A percentile compares a stretch with the other conserved stretches of the same genome.
Conservation (phyloP, 2,113 vertebrate genomes). For the Trinectes maculatus region DNA sequence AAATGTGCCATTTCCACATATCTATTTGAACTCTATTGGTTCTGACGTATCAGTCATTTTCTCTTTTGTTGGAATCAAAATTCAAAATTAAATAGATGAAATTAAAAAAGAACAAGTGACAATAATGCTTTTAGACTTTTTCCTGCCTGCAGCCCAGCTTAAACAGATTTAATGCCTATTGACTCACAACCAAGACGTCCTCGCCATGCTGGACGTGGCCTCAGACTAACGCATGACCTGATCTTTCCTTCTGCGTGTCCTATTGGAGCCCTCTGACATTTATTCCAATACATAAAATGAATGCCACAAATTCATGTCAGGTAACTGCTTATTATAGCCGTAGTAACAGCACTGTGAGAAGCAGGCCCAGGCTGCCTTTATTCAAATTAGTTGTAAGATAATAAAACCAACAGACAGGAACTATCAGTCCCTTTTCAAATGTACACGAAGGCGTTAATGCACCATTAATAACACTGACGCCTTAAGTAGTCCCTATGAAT, state of each 20-base stretch:
- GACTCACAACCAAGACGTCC: conserved; percentile 8
- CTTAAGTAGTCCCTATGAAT: not conserved
- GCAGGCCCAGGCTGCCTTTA: not conserved
- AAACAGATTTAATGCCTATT: not conserved
- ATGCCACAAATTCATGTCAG: conserved; percentile 16
- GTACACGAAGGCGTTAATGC: not conserved
- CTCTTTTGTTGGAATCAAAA: not conserved
- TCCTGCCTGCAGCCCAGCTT: not conserved
- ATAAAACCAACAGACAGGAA: not conserved
- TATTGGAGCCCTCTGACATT: conserved; percentile 17
- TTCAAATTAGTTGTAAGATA: conserved; percentile 8
- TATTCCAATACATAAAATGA: not conserved
- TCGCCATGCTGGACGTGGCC: conserved; percentile 16
- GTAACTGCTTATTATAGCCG: conserved; percentile 12
- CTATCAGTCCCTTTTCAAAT: not conserved
- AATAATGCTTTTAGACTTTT: not conserved
- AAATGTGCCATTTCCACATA: too few relatives aligned
- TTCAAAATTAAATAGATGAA: not conserved
- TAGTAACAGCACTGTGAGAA: conserved; percentile 9
- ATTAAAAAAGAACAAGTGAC: not conserved
- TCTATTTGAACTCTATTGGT: too few relatives aligned
- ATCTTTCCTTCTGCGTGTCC: conserved; percentile 3
- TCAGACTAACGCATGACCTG: conserved; percentile 11
- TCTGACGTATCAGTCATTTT: too few relatives aligned
- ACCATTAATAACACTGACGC: not conserved